These are phyloP conservation scores for Drosophila malerkotliana DNA, from an alignment of 1,140 invertebrate species.

Conservation along the genomic window DNA sequence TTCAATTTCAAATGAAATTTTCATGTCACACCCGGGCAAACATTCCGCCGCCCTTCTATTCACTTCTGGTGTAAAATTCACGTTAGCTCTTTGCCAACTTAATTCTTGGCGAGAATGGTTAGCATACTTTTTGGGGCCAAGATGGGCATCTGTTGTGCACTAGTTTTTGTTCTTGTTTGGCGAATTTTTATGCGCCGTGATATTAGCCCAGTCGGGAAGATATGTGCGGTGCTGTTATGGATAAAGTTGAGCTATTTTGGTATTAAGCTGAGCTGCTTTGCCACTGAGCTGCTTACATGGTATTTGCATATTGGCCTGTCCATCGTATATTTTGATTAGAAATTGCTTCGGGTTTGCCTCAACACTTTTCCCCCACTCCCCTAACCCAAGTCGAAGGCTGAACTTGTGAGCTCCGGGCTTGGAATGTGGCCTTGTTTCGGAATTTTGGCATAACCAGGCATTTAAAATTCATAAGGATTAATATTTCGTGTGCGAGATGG, in stretches of 20 bases:
- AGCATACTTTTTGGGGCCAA: slow-evolving; percentile 55
- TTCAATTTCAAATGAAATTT: slow-evolving; percentile 81
- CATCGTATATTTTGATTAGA: slow-evolving; percentile 62
- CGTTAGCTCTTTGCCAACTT: slow-evolving; percentile 76
- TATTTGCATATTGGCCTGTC: slow-evolving; percentile 59
- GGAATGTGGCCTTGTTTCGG: slow-evolving; percentile 31
- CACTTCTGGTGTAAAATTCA: slow-evolving; percentile 65
- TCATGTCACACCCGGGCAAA: slow-evolving; percentile 52
- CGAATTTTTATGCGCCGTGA: slow-evolving; percentile 12
- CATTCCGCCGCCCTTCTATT: slow-evolving; percentile 1
- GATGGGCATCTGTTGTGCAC: slow-evolving; percentile 29
- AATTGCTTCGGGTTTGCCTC: slow-evolving; percentile 54
- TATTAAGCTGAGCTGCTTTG: slow-evolving; percentile 68
- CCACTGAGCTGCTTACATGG: slow-evolving; percentile 56
- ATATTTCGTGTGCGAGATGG: slow-evolving; percentile 3
- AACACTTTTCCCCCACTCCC: slow-evolving; percentile 11
- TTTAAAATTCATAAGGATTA: slow-evolving; percentile 35
- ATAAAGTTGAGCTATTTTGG: slow-evolving; percentile 60
- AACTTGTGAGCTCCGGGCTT: neutral
- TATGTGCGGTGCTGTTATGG: slow-evolving; percentile 58
- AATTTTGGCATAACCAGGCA: slow-evolving; percentile 25
- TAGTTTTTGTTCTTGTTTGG: slow-evolving; percentile 17
- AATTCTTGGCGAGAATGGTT: slow-evolving; percentile 60
- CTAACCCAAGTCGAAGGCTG: slow-evolving; percentile 15
- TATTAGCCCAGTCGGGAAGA: slow-evolving; percentile 49